Evolutionary conservation across 2,113 vertebrate genomes (phyloP), one percentile per base, ranked within the genome.

Genomic region (Calidris pugnax): DNA sequence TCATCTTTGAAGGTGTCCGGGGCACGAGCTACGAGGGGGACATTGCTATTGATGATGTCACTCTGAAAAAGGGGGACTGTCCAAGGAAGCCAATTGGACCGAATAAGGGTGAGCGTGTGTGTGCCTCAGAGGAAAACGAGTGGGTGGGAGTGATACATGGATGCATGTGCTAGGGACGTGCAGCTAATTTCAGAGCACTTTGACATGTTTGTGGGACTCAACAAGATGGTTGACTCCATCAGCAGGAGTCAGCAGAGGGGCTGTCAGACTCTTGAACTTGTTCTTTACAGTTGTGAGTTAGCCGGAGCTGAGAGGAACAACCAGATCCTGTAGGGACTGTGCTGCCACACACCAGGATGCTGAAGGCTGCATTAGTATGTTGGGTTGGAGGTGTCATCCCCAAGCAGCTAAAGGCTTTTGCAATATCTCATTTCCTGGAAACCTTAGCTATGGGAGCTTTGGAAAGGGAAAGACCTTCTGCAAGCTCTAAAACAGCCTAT

Each of bases 41-140:
- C 95, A 99, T 99, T 56, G 99, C 99, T 95, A 99, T 99, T 3
- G 99, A 99, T 9, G 99, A 99, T 0, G 99, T 99, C 95, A 99
- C 98, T 62, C 98, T 99, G 97, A 99, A 99, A 95, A 98, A 98
- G 47, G 99, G 99, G 48, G 99, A 99, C 66, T 99, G 99, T 95
- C 98, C 98, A 27, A 97, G 98, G 95, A 98, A 98, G 94, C 97
- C 97, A 78, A 43, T 97, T 92, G 97, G 98, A 77, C 98, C 98
- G 0, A 98, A 98, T 87, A 98, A 98, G 95, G 98, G 98, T 98
- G 71, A 95, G 94, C 80, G 8, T 19, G 8, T 22, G 37, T 1
- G 2, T 85, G 30, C 89, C 80, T 84, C 76, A 72, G 51, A 43
- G 69, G 53, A 88, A 68, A 41, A 74, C 0, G 2, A n/a, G 23